phyloP scores from a whole-genome alignment of 1,140 invertebrate genomes.

The Drosophila sp. region DNA sequence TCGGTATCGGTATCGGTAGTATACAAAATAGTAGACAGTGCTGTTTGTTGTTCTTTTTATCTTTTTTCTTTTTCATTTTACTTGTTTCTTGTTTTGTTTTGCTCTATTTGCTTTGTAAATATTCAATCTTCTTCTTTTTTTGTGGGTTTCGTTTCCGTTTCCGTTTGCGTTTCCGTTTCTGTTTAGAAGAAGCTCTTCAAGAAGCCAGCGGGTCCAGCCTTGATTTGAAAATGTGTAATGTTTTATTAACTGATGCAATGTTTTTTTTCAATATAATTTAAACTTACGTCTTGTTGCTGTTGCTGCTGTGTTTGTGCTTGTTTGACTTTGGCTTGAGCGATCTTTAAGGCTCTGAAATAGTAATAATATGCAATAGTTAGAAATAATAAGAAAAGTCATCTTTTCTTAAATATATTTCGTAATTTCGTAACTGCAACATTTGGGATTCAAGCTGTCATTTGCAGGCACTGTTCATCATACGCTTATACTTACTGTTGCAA shows the following conservation, averaged over 20 bases:
- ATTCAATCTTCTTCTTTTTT: conserved; percentile 41
- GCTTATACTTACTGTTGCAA: conserved; percentile 93
- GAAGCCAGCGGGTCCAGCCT: conserved; percentile 94
- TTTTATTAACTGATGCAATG: background rate
- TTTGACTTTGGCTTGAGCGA: conserved; percentile 93
- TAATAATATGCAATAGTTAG: conserved; percentile 1
- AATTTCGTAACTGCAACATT: no score
- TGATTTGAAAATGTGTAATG: conserved; percentile 32
- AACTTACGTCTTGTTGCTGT: conserved; percentile 88
- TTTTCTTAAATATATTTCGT: no score
- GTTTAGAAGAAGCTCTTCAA: conserved; percentile 95
- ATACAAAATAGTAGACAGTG: conserved; percentile 83
- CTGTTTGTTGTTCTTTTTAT: conserved; percentile 48
- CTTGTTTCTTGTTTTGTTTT: conserved; percentile 32
- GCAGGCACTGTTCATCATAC: no score
- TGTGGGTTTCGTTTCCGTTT: conserved; percentile 16
- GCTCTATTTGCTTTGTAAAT: conserved; percentile 61
- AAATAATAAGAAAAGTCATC: no score
- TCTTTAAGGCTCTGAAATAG: conserved; percentile 90
- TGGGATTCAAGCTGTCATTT: no score
- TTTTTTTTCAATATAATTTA: background rate
- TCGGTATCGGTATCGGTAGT: conserved; percentile 78
- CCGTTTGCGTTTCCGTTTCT: conserved; percentile 35
- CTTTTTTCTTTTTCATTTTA: conserved; percentile 32
- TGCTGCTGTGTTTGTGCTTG: conserved; percentile 91